Percentiles rank a stretch among this genome's conserved stretches.
Evolutionary conservation across 2,888 invertebrate genomes (phyloP).

Genomic region (Diabrotica balteata): DNA sequence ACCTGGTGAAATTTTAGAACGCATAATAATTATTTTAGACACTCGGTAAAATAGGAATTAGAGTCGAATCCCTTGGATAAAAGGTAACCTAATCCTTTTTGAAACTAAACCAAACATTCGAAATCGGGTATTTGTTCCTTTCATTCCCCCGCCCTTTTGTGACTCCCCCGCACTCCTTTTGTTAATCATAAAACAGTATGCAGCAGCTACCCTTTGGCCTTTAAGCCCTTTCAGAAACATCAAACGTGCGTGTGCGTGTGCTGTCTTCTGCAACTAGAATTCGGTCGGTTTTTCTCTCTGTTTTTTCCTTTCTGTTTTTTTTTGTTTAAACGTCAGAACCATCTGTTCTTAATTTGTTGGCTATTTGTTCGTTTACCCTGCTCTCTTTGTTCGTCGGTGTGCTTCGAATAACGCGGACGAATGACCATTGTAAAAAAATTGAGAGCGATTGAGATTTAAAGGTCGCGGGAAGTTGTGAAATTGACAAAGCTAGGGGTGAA

Average conservation of each 20-base stretch:
- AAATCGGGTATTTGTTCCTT: conserved; percentile 21
- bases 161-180: conserved; percentile 40
- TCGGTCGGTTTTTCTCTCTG: conserved; percentile 53
- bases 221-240: conserved; percentile 30
- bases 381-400: conserved; percentile 29
- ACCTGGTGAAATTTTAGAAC: no score
- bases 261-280: conserved; percentile 55
- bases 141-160: conserved; percentile 24
- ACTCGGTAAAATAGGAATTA: not conserved
- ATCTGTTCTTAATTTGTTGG: conserved; percentile 61
- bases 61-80: not conserved
- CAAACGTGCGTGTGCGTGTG: conserved; percentile 45
- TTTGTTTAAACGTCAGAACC: conserved; percentile 64
- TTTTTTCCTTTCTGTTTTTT: conserved; percentile 44
- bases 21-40: not conserved
- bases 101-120: conserved; percentile 18
- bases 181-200: conserved; percentile 33
- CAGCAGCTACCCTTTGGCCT: conserved; percentile 25
- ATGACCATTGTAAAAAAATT: conserved; percentile 28
- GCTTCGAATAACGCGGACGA: conserved; percentile 22
- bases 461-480: conserved; percentile 8
- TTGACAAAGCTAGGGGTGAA: conserved; percentile 7
- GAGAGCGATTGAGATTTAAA: conserved; percentile 18
- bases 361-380: conserved; percentile 55
- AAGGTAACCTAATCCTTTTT: conserved; percentile 23